Percentiles rank a stretch among this genome's conserved stretches.
Conservation (phyloP, 2,888 invertebrate species). For the Aspidiotus rigidus region DNA sequence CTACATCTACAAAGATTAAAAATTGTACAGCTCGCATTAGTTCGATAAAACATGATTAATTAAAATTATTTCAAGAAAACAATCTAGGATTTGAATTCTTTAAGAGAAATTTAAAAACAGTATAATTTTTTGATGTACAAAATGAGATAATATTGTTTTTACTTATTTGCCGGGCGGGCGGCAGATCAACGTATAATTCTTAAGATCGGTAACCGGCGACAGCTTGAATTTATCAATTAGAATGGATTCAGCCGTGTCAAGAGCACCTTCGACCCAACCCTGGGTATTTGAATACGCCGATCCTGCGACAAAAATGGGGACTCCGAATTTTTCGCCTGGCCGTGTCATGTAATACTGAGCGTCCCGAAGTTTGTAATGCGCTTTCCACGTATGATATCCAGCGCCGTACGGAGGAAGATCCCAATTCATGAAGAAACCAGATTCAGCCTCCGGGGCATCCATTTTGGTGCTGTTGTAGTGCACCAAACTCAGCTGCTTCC, state of each 20-base stretch:
- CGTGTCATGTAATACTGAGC: not conserved
- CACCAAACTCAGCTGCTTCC: not conserved
- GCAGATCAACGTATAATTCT: not conserved
- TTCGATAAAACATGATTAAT: too few relatives aligned
- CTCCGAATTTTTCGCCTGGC: not conserved
- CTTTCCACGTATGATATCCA: constrained; percentile 1
- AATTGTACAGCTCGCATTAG: too few relatives aligned
- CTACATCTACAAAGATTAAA: too few relatives aligned
- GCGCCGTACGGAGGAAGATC: not conserved
- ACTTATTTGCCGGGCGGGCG: not conserved
- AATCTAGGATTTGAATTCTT: too few relatives aligned
- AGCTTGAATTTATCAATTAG: not conserved
- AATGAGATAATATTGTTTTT: not conserved
- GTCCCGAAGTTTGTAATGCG: not conserved
- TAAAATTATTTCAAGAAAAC: too few relatives aligned
- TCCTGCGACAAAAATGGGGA: not conserved
- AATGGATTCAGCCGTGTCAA: not conserved
- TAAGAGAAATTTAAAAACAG: too few relatives aligned
- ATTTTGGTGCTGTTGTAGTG: not conserved
- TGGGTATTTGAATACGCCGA: not conserved
- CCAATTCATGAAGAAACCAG: not conserved
- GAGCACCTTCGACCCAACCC: not conserved
- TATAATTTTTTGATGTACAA: too few relatives aligned
- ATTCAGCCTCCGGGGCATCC: not conserved
- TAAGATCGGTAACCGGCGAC: not conserved